These are phyloP conservation scores for Temnothorax longispinosus DNA, from an alignment of 1,140 invertebrate species.

Conservation along the genomic window DNA sequence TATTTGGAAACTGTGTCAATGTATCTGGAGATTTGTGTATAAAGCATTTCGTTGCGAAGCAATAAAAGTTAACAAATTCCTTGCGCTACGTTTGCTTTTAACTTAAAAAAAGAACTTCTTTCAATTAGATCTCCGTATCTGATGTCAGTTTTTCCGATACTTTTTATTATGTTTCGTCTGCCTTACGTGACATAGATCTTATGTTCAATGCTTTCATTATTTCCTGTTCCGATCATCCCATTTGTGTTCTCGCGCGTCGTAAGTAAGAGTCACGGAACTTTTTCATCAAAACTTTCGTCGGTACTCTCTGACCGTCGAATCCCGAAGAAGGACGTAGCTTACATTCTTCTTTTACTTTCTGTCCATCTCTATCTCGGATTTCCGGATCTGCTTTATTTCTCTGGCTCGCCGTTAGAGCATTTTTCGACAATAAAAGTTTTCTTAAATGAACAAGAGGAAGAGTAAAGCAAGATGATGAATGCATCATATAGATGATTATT, in stretches of 20 bases:
- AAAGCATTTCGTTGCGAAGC: not conserved
- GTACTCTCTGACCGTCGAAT: slow-evolving; percentile 60
- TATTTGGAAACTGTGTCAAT: not conserved
- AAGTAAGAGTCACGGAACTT: slow-evolving; percentile 69
- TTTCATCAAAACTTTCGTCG: slow-evolving; percentile 80
- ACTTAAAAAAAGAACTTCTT: not conserved
- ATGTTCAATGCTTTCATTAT: slow-evolving; percentile 54
- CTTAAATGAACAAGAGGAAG: slow-evolving; percentile 11
- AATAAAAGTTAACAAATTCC: not conserved
- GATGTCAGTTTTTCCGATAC: slow-evolving; percentile 17
- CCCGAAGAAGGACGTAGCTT: slow-evolving; percentile 24
- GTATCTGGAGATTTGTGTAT: not conserved
- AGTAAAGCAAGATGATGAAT: not conserved
- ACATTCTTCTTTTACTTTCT: slow-evolving; percentile 26
- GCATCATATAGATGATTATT: not conserved
- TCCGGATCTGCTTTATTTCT: slow-evolving; percentile 18
- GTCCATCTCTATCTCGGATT: slow-evolving; percentile 23
- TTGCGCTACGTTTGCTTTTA: not conserved
- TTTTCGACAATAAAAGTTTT: slow-evolving; percentile 34
- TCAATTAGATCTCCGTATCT: slow-evolving; percentile 37
- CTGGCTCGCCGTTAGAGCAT: not conserved
- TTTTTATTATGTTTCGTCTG: slow-evolving; percentile 44
- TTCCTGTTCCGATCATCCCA: slow-evolving; percentile 47
- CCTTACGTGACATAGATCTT: slow-evolving; percentile 47
- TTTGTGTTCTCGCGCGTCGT: slow-evolving; percentile 43